These are phyloP conservation scores for Anas flavirostris DNA, from an alignment of 2,797 vertebrate species.

Conservation along the genomic window DNA sequence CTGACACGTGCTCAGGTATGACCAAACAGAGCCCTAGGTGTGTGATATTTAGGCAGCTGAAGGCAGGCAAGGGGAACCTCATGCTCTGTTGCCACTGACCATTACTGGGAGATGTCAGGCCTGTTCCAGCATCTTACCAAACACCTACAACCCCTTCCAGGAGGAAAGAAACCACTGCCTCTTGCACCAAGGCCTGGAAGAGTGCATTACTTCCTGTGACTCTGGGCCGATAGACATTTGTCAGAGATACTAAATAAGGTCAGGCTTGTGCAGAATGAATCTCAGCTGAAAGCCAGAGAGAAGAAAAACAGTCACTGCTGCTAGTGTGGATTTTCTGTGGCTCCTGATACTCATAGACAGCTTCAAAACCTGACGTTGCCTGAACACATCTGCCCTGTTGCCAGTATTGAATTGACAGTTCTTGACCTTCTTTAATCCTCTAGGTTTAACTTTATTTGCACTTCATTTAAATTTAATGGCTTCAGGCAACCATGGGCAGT, in stretches of 20 bases:
- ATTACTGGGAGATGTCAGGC: neutral
- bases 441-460: conserved; percentile 72
- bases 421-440: conserved; percentile 71
- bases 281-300: conserved; percentile 34
- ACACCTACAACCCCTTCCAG: neutral
- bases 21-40: neutral
- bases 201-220: neutral
- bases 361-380: conserved; percentile 39
- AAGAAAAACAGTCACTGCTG: neutral
- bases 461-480: conserved; percentile 66
- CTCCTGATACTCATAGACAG: conserved; percentile 10
- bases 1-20: fast-evolving
- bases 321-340: conserved; percentile 34
- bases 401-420: conserved; percentile 49
- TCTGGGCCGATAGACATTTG: neutral
- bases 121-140: neutral
- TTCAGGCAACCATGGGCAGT: conserved; percentile 48
- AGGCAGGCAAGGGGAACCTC: neutral
- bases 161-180: neutral
- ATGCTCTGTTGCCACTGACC: neutral
- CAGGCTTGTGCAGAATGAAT: neutral
- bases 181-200: neutral
- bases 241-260: conserved; percentile 16
- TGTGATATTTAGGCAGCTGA: neutral
- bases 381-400: conserved; percentile 9